Conservation (phyloP, 92 coral and sea anemone genomes). For the Parazoanthus darwini region DNA sequence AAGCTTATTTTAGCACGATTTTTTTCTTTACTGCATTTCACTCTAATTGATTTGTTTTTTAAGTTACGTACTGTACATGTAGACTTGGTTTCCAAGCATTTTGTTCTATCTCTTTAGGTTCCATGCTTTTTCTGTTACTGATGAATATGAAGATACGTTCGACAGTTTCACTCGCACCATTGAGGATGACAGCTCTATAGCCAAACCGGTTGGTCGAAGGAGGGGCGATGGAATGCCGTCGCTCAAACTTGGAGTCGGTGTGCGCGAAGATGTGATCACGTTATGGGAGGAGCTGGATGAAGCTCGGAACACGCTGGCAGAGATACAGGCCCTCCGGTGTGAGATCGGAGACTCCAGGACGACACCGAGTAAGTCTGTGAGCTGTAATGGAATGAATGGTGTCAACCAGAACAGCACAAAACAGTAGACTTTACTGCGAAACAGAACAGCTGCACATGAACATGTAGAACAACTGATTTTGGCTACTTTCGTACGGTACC, state of each 20-base stretch:
- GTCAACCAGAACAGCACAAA: background rate
- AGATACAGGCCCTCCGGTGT: constrained; percentile 89
- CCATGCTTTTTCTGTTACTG: constrained; percentile 91
- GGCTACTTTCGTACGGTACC: too few relatives aligned
- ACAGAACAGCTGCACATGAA: too few relatives aligned
- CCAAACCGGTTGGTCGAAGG: constrained; percentile 72
- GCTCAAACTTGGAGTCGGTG: constrained; percentile 89
- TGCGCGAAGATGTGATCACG: constrained; percentile 91
- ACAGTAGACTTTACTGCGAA: too few relatives aligned
- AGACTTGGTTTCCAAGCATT: too few relatives aligned
- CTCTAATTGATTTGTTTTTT: too few relatives aligned
- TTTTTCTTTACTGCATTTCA: too few relatives aligned
- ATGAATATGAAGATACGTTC: constrained; percentile 74
- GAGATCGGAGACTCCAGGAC: constrained; percentile 77
- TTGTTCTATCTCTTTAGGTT: constrained; percentile 57
- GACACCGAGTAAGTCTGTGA: constrained; percentile 64
- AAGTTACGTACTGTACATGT: too few relatives aligned
- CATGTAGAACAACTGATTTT: too few relatives aligned
- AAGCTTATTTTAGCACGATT: too few relatives aligned
- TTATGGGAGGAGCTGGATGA: constrained; percentile 94
- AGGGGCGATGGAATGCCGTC: constrained; percentile 93
- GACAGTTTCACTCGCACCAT: constrained; percentile 64
- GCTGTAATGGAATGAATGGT: background rate
- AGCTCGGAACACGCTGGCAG: constrained; percentile 91
- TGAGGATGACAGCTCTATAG: constrained; percentile 45